Base-by-base conservation (phyloP, 2,113 vertebrate genomes). In the Mesoclemmys tuberculata region DNA sequence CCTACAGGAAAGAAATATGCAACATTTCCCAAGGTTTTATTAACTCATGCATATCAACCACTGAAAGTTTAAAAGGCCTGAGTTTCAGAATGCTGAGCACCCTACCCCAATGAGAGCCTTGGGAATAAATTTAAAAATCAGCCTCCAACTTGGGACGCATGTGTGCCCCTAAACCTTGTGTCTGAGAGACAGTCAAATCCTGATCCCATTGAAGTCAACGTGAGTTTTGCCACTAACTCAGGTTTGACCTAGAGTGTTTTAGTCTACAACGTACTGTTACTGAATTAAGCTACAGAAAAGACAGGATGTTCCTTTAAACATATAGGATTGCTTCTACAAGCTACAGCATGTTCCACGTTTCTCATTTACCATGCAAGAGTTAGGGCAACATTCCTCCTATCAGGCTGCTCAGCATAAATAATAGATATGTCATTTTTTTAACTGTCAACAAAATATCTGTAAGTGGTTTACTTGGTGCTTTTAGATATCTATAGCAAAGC, bases 371-470 rank as follows among this genome's bases (percentile, higher is more conserved):
- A 88, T 51, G 31, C 2, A 14, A 88, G 94, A 97, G 96, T 96
- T 96, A 92, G 93, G 90, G 92, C 86, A 97, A 92, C 92, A 85
- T 96, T 95, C 68, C 90, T 93, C 92, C 77, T 95, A 96, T 96
- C 89, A 85, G 56, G 16, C 85, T 83, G 93, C 56, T 96, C 92
- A 75, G 82, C 93, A 97, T 98, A 96, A 98, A 97, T 97, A 98
- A 97, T 94, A 98, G 97, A 97, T 93, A 87, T 0, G 2, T 94
- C 97, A 96, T 97, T 97, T 98, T 54, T 97, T 98, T 96, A 96
- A 97, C 97, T 97, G 90, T 93, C 97, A 97, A 96, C 97, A 96
- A 91, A 97, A 90, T 96, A 93, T 79, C 95, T 96, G 56, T 94
- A 96, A 98, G 93, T 94, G 92, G 91, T 87, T 46, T 81, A 71